A percentile compares a stretch with the other conserved stretches of the same genome.
These are phyloP conservation scores for Nemoura dubitans DNA, from an alignment of 2,888 invertebrate species.

Conservation along the genomic window DNA sequence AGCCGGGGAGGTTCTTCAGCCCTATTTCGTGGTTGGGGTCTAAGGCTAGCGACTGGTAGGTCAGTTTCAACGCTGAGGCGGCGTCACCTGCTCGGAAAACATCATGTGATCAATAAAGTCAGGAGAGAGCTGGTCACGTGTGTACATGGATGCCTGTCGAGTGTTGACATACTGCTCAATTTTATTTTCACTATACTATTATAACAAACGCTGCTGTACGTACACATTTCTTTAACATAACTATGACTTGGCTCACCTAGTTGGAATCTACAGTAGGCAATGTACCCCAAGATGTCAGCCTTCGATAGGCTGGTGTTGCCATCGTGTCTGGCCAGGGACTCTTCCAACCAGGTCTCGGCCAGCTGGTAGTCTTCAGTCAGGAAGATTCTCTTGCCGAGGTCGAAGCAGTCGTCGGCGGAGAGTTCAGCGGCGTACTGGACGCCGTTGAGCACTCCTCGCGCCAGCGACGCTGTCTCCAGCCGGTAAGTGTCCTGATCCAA, in stretches of 20 bases:
- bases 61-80: conserved; percentile 84
- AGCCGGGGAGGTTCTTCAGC: conserved; percentile 88
- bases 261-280: conserved; percentile 93
- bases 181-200: too few relatives aligned
- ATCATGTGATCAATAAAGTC: too few relatives aligned
- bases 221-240: not conserved
- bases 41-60: conserved; percentile 83
- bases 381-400: conserved; percentile 93
- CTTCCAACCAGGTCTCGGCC: conserved; percentile 94
- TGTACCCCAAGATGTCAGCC: conserved; percentile 90
- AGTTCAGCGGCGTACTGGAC: conserved; percentile 74
- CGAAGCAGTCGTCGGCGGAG: conserved; percentile 91
- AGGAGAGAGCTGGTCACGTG: too few relatives aligned
- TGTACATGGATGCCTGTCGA: too few relatives aligned
- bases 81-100: conserved; percentile 89
- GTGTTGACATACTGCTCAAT: conserved; percentile 55
- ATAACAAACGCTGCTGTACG: not conserved
- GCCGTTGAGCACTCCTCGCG: conserved; percentile 87
- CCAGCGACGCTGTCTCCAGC: conserved; percentile 86
- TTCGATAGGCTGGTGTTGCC: conserved; percentile 72
- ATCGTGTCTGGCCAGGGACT: conserved; percentile 82
- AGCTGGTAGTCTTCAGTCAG: conserved; percentile 92
- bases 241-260: conserved; percentile 68
- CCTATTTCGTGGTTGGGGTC: conserved; percentile 88
- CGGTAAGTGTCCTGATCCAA: conserved; percentile 74